Evolutionary conservation across 2,888 invertebrate genomes (phyloP).

Genomic region (Pterostichus madidus): DNA sequence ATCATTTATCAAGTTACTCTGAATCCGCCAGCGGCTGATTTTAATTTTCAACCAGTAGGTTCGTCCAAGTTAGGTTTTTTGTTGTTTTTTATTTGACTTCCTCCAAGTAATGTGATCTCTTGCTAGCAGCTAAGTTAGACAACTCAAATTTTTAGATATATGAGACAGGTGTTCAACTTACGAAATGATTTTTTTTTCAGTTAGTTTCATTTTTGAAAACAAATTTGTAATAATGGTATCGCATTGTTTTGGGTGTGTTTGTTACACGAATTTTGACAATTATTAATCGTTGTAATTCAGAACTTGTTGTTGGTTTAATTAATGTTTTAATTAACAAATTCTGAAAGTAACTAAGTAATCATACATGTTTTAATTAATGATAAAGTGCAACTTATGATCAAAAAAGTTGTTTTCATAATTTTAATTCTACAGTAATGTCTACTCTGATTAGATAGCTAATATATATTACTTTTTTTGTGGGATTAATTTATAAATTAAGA

Average conservation of each 20-base stretch:
- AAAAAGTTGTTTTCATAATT: too few relatives aligned
- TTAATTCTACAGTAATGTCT: too few relatives aligned
- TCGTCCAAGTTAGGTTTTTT: neutral
- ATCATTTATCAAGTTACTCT: slow-evolving; percentile 36
- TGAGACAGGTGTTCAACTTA: slow-evolving; percentile 39
- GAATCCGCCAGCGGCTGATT: neutral
- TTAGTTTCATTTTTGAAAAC: slow-evolving; percentile 9
- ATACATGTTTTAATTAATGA: neutral
- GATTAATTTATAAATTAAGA: too few relatives aligned
- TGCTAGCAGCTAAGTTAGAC: slow-evolving; percentile 11
- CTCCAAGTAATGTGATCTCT: slow-evolving; percentile 43
- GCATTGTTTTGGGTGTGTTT: slow-evolving; percentile 3
- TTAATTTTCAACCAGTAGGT: slow-evolving; percentile 39
- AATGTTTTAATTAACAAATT: slow-evolving; percentile 27
- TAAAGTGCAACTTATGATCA: neutral
- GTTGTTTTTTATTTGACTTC: slow-evolving; percentile 21
- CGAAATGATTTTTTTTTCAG: slow-evolving; percentile 13
- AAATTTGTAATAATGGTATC: neutral
- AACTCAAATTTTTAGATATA: slow-evolving; percentile 38
- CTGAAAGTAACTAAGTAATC: slow-evolving; percentile 13
- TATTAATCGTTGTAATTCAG: slow-evolving; percentile 30
- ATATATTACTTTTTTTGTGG: too few relatives aligned
- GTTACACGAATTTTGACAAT: slow-evolving; percentile 17
- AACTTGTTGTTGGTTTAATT: slow-evolving; percentile 14
- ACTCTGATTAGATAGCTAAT: too few relatives aligned